Conservation (phyloP, 2,797 vertebrate genomes). For the Rhabdophis nuchalis region DNA sequence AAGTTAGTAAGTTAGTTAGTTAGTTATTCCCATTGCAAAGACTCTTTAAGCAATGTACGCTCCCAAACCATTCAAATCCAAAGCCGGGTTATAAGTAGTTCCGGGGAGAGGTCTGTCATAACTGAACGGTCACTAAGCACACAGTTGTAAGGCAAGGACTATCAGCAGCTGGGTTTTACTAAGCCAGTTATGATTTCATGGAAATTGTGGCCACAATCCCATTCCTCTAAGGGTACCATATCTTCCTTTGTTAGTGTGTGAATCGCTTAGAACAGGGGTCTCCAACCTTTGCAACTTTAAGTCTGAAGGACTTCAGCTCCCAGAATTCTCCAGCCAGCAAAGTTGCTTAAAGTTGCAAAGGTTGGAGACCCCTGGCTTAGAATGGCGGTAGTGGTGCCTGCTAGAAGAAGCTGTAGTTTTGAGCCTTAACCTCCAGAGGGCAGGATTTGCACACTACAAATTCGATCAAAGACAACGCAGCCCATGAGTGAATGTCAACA, state of each 20-base stretch:
- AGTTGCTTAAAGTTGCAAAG: too few species aligned
- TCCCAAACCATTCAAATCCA: background rate
- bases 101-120: background rate
- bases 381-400: background rate
- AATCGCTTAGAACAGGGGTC: background rate
- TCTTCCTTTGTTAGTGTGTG: background rate
- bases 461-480: fast-evolving
- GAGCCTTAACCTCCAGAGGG: background rate
- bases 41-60: background rate
- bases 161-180: background rate
- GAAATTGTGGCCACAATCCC: background rate
- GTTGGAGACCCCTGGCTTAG: too few species aligned
- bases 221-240: too few species aligned
- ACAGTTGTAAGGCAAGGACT: background rate
- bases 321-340: too few species aligned
- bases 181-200: background rate
- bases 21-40: background rate
- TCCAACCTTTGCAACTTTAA: too few species aligned
- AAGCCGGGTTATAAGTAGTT: background rate
- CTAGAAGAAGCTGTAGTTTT: background rate
- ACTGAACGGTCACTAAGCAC: background rate
- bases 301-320: too few species aligned
- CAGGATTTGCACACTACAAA: background rate
- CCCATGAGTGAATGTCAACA: too few species aligned
- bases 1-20: too few species aligned